These are phyloP conservation scores for Druceiella hillmani DNA, from an alignment of 2,888 invertebrate genomes.

Conservation along the genomic window DNA sequence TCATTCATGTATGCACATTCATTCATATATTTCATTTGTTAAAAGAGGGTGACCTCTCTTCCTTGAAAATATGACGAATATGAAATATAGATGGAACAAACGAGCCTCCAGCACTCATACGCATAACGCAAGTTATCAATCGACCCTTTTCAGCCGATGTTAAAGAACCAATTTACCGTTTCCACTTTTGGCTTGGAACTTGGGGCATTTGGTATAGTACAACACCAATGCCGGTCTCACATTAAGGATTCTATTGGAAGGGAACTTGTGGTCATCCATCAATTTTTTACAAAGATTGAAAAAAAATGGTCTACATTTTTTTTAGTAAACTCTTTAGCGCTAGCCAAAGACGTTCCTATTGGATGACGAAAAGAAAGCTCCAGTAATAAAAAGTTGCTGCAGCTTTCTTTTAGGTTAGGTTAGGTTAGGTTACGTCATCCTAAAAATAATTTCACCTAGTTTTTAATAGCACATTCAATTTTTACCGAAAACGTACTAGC, in stretches of 20 bases:
- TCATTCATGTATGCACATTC: slow-evolving; percentile 17
- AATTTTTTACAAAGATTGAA: slow-evolving; percentile 4
- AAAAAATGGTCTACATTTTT: slow-evolving; percentile 3
- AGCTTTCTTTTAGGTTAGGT: too few relatives aligned
- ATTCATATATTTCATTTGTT: slow-evolving; percentile 23
- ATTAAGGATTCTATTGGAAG: slow-evolving; percentile 28
- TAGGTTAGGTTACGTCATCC: too few relatives aligned
- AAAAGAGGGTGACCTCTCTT: slow-evolving; percentile 17
- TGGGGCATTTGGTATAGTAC: slow-evolving; percentile 27
- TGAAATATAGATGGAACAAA: slow-evolving; percentile 24
- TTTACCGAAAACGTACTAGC: too few relatives aligned
- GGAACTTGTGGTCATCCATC: slow-evolving; percentile 4
- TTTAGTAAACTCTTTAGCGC: slow-evolving; percentile 2
- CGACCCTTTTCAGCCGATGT: slow-evolving; percentile 29
- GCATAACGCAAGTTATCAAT: too few relatives aligned
- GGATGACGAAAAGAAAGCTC: too few relatives aligned
- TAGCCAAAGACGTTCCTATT: slow-evolving; percentile 3
- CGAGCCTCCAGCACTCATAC: too few relatives aligned
- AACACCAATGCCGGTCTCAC: slow-evolving; percentile 31
- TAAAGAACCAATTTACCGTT: slow-evolving; percentile 28
- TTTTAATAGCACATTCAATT: slow-evolving; percentile 1
- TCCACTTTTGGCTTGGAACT: slow-evolving; percentile 28
- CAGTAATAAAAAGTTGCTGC: too few relatives aligned
- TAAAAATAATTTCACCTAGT: not conserved
- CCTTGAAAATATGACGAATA: slow-evolving; percentile 25